Percentiles rank a stretch among this genome's conserved stretches.
Evolutionary conservation across 30 jellyfish, hydroid and myxozoan genomes (phyloP).

Genomic region (Aurelia sp.): DNA sequence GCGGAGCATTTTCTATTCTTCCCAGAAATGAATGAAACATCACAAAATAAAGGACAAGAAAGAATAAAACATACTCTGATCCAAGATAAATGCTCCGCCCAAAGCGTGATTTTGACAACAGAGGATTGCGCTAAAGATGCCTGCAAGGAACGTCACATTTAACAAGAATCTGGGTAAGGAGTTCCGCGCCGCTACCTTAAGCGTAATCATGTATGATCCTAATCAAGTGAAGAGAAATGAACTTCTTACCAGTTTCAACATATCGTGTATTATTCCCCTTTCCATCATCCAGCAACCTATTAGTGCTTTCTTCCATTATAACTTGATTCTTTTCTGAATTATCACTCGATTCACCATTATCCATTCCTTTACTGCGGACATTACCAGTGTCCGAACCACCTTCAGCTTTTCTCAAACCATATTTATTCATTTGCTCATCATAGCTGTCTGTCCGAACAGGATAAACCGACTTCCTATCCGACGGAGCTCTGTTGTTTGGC

Average conservation of each 20-base stretch:
- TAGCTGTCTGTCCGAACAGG: constrained; percentile 45
- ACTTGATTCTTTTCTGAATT: constrained; percentile 5
- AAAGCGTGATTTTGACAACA: too few relatives aligned
- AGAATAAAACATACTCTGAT: too few relatives aligned
- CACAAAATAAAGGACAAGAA: too few relatives aligned
- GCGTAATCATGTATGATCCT: too few relatives aligned
- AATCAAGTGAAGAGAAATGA: not conserved
- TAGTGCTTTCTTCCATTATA: constrained; percentile 31
- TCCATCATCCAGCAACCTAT: constrained; percentile 8
- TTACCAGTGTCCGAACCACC: not conserved
- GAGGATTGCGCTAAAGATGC: too few relatives aligned
- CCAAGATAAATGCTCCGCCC: too few relatives aligned
- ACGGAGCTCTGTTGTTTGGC: not conserved
- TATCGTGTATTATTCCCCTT: not conserved
- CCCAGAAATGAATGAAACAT: too few relatives aligned
- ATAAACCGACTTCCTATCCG: constrained; percentile 4
- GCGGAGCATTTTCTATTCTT: too few relatives aligned
- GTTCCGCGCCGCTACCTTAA: too few relatives aligned
- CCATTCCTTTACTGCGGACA: not conserved
- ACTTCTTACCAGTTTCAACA: not conserved
- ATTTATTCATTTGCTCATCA: constrained; percentile 13
- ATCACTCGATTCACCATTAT: not conserved
- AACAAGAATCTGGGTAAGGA: too few relatives aligned
- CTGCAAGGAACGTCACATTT: too few relatives aligned
- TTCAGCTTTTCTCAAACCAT: not conserved